A percentile compares a stretch with the other conserved stretches of the same genome.
Evolutionary conservation across 2,113 vertebrate species (phyloP).

Genomic region (Tachycineta bicolor): DNA sequence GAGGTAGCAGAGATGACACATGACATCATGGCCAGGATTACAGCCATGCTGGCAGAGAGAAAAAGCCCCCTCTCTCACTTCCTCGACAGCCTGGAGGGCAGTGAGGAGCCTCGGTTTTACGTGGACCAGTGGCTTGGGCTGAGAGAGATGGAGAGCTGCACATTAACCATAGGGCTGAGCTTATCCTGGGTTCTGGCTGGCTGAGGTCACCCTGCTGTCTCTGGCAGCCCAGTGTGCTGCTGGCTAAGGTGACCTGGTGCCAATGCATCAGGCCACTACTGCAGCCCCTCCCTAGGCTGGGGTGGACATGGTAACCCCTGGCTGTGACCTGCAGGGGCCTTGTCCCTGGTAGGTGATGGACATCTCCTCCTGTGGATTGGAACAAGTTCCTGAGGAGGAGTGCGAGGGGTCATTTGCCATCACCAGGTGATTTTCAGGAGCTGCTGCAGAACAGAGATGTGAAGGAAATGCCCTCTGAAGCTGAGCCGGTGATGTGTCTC

Average conservation of each 20-base stretch:
- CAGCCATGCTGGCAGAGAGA: constrained; percentile 48
- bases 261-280: not conserved
- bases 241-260: not conserved
- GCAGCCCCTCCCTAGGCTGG: not conserved
- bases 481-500: not conserved
- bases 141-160: constrained; percentile 58
- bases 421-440: not conserved
- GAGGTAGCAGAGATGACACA: constrained; percentile 65
- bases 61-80: constrained; percentile 50
- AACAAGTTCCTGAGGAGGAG: not conserved
- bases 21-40: constrained; percentile 54
- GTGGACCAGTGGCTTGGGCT: constrained; percentile 67
- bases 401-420: not conserved
- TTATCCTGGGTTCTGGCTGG: not conserved
- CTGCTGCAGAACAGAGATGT: not conserved
- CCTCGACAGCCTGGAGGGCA: constrained; percentile 51
- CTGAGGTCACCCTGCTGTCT: not conserved
- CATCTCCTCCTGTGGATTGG: not conserved
- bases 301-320: not conserved
- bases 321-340: not conserved
- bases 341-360: not conserved
- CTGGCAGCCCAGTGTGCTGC: not conserved
- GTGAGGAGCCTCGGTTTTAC: constrained; percentile 35
- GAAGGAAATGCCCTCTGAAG: not conserved
- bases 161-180: constrained; percentile 9